Conservation (phyloP, 1,140 invertebrate genomes). For the Diplogasteroides magnus region DNA sequence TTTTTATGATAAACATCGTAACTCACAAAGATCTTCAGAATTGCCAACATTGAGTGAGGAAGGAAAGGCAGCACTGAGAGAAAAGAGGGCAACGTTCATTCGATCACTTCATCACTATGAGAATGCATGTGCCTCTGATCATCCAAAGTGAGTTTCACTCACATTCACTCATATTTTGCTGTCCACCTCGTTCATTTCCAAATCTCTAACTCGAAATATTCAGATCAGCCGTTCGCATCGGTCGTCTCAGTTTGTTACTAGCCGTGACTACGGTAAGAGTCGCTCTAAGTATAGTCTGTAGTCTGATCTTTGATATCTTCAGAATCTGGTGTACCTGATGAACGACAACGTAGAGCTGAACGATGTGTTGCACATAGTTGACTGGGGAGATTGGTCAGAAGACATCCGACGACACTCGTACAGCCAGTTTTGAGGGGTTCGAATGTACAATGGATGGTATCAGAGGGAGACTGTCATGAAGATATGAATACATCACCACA, state of each 20-base stretch:
- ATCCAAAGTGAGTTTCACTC: no score
- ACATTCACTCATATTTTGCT: no score
- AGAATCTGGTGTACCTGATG: conserved; percentile 32
- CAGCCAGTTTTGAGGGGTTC: conserved; percentile 14
- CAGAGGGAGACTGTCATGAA: no score
- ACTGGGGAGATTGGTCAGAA: conserved; percentile 26
- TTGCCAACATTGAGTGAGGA: neutral
- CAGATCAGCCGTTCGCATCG: conserved; percentile 27
- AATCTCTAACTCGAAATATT: no score
- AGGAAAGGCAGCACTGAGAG: conserved; percentile 5
- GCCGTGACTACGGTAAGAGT: conserved; percentile 32
- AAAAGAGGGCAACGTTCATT: conserved; percentile 1
- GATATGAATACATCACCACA: no score
- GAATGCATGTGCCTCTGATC: no score
- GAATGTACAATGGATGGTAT: no score
- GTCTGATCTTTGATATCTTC: neutral
- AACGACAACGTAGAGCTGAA: conserved; percentile 34
- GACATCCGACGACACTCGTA: conserved; percentile 18
- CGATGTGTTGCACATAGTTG: conserved; percentile 28
- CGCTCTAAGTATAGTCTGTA: neutral
- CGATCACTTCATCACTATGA: conserved; percentile 6
- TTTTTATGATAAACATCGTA: conserved; percentile 3
- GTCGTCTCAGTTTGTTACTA: conserved; percentile 27
- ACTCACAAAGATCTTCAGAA: neutral
- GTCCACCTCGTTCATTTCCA: conserved; percentile 7